A percentile compares a stretch with the other conserved stretches of the same genome.
phyloP scores from a whole-genome alignment of 2,888 invertebrate genomes.

The Alentia gelatinosa region DNA sequence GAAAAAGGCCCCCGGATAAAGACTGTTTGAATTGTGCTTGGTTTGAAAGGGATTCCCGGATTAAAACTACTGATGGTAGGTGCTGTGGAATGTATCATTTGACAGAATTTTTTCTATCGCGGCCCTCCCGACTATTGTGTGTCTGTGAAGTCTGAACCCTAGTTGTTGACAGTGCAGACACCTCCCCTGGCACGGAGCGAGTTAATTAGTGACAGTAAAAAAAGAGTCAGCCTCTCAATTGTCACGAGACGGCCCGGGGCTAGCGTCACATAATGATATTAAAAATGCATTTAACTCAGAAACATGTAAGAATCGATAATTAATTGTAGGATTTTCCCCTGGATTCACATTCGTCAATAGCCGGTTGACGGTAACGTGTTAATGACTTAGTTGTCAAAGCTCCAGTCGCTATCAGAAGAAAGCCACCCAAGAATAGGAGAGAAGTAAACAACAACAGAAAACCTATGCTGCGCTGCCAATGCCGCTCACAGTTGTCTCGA shows the following conservation, averaged over 20 bases:
- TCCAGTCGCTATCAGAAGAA: not conserved
- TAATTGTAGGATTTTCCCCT: not conserved
- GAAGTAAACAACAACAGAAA: too few relatives aligned
- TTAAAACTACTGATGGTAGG: not conserved
- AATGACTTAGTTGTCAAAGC: not conserved
- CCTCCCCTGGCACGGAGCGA: constrained; percentile 25
- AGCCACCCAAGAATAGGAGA: not conserved
- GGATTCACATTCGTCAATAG: not conserved
- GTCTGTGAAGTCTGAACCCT: not conserved
- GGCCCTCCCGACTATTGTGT: not conserved
- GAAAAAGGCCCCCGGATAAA: too few relatives aligned
- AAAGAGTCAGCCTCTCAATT: constrained; percentile 19
- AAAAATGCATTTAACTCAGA: constrained; percentile 10
- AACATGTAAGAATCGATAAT: constrained; percentile 26
- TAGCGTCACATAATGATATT: not conserved
- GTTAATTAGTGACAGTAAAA: not conserved
- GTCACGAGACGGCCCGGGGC: constrained; percentile 35
- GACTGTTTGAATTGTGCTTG: too few relatives aligned
- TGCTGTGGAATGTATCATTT: not conserved
- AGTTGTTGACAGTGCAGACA: not conserved
- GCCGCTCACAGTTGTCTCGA: too few relatives aligned
- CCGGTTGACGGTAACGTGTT: not conserved
- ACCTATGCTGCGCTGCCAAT: too few relatives aligned
- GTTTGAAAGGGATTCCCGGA: too few relatives aligned
- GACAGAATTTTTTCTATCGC: not conserved